phyloP scores from a whole-genome alignment of 2,113 vertebrate species.

The Chaenocephalus aceratus region DNA sequence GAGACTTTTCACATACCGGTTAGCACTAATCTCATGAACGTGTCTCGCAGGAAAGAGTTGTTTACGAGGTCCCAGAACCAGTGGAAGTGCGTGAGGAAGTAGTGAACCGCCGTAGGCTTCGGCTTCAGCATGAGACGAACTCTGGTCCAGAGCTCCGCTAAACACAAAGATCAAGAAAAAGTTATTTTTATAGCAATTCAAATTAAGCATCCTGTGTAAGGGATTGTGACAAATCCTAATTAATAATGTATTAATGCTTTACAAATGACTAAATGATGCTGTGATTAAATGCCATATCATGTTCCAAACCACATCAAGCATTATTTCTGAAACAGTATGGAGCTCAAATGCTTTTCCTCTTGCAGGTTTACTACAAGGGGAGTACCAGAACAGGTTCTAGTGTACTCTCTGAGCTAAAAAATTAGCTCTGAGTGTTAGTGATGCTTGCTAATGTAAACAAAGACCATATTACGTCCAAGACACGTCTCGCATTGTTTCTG shows the following conservation, averaged over 20 bases:
- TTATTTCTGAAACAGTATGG: too few species aligned
- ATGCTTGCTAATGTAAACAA: too few species aligned
- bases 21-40: conserved; percentile 90
- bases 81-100: conserved; percentile 89
- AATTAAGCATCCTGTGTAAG: too few species aligned
- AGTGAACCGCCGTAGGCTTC: conserved; percentile 85
- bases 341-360: too few species aligned
- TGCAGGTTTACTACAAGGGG: too few species aligned
- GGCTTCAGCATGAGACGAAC: conserved; percentile 86
- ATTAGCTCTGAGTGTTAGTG: too few species aligned
- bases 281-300: too few species aligned
- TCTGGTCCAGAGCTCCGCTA: conserved; percentile 91
- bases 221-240: neutral
- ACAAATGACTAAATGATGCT: neutral
- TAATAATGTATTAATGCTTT: neutral
- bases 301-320: too few species aligned
- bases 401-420: too few species aligned
- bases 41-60: conserved; percentile 86
- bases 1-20: conserved; percentile 78
- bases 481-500: too few species aligned
- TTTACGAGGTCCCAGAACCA: conserved; percentile 94
- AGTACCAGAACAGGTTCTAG: too few species aligned
- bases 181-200: neutral
- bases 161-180: neutral
- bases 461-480: too few species aligned